phyloP scores from a whole-genome alignment of 2,888 invertebrate genomes.

The Nyleta sp. region DNA sequence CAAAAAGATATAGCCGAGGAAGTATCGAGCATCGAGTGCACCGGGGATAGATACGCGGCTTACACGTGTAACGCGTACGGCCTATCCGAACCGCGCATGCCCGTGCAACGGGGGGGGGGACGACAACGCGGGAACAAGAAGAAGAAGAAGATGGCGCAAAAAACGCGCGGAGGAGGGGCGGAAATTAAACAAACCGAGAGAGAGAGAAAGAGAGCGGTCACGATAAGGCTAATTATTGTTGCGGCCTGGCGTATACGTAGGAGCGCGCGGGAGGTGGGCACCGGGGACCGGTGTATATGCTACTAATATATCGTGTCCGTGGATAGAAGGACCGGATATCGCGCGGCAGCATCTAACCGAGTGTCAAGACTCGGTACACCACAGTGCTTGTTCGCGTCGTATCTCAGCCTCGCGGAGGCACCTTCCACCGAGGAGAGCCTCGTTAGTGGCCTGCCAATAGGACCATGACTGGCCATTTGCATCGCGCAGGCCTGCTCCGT shows the following conservation, averaged over 20 bases:
- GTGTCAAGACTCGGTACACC: slow-evolving; percentile 75
- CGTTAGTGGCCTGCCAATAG: slow-evolving; percentile 79
- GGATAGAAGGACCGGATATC: slow-evolving; percentile 76
- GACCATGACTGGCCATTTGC: slow-evolving; percentile 74
- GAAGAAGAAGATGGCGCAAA: not conserved
- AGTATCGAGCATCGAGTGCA: slow-evolving; percentile 38
- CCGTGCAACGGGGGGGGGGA: slow-evolving; percentile 8
- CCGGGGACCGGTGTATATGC: slow-evolving; percentile 54
- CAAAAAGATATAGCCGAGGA: slow-evolving; percentile 30
- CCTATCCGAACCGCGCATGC: slow-evolving; percentile 34
- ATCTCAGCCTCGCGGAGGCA: slow-evolving; percentile 64
- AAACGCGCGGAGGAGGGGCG: not conserved
- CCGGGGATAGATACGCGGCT: slow-evolving; percentile 15
- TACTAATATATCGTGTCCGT: slow-evolving; percentile 71
- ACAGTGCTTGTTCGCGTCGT: slow-evolving; percentile 69
- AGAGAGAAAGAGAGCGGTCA: slow-evolving; percentile 39
- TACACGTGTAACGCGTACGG: slow-evolving; percentile 61
- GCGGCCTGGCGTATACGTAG: slow-evolving; percentile 55
- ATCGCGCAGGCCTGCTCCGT: slow-evolving; percentile 64
- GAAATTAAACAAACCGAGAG: slow-evolving; percentile 31
- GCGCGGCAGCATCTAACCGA: slow-evolving; percentile 76
- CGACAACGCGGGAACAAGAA: not conserved
- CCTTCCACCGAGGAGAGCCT: slow-evolving; percentile 69
- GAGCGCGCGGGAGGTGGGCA: slow-evolving; percentile 55
- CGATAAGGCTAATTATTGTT: slow-evolving; percentile 79